Evolutionary conservation across 2,888 invertebrate genomes (phyloP).

Genomic region (Brachyopa scutellaris): DNA sequence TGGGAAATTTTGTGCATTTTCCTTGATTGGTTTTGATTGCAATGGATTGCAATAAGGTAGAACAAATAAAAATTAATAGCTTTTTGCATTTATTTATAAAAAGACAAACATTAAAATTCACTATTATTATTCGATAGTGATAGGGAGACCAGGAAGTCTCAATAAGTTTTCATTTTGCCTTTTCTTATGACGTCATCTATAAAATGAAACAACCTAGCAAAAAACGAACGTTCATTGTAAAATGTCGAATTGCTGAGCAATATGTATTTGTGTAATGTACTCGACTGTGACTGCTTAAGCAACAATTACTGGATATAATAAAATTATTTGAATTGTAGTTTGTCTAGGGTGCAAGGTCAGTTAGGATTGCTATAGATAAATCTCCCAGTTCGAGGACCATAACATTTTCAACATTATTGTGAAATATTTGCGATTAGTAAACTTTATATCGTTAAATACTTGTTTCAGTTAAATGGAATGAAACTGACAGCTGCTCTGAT

Average conservation of each 20-base stretch:
- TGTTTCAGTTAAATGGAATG: neutral
- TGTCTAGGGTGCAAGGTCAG: slow-evolving; percentile 27
- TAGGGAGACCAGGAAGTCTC: slow-evolving; percentile 58
- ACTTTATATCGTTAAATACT: neutral
- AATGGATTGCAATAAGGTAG: slow-evolving; percentile 44
- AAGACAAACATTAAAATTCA: too few relatives aligned
- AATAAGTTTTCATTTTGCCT: slow-evolving; percentile 62
- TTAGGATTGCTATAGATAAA: slow-evolving; percentile 13
- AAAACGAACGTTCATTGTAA: slow-evolving; percentile 9
- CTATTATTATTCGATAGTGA: neutral
- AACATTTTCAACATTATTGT: neutral
- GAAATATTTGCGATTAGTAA: neutral
- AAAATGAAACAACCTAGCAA: slow-evolving; percentile 43
- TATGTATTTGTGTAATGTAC: slow-evolving; percentile 10
- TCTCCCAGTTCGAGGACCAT: neutral
- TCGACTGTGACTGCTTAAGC: slow-evolving; percentile 3
- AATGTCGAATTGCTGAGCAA: slow-evolving; percentile 8
- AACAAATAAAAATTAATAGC: neutral
- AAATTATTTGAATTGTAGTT: neutral
- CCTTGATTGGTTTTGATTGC: slow-evolving; percentile 33
- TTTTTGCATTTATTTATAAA: neutral
- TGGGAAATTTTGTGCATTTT: slow-evolving; percentile 57
- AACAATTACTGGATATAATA: slow-evolving; percentile 6
- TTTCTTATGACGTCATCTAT: slow-evolving; percentile 70
- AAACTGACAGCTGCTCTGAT: slow-evolving; percentile 7